Evolutionary conservation across 2,888 invertebrate genomes (phyloP), one percentile per base, ranked within the genome.

Genomic region (Luperina testacea): DNA sequence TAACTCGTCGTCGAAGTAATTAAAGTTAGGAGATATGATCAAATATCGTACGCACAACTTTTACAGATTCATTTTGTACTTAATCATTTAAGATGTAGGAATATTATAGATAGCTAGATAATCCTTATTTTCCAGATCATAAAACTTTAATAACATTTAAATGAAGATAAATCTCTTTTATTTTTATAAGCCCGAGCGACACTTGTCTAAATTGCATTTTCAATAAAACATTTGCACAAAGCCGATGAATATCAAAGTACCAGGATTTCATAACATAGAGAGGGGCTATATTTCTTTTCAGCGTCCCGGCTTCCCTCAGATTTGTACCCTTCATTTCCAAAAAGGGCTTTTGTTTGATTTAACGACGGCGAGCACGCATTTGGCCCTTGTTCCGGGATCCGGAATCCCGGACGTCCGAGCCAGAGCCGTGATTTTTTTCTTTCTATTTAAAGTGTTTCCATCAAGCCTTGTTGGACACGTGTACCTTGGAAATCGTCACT

Each of bases 271-370:
- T 81, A 87, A 80, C 67, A 79, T 38, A 64, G 70, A 81, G 72
- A 68, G 71, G 20, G 68, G 82, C 73, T 69, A 89, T 89, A 83
- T 83, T 79, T 82, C 82, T 79, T 89, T 79, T 80, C 81, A 65
- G 9, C 72, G 32, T 81, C 65, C 68, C 70, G 27, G 70, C 71
- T 82, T 76, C 68, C 67, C 75, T 63, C 79, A 82, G 73, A 88
- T 88, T 89, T 87, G 80, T 88, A 85, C 82, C 87, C 83, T 87
- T 88, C 80, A 82, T 88, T 88, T 77, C 78, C 68, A 85, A 89
- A 84, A 83, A 75, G 79, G 77, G 78, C 83, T 80, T 89, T 88
- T 89, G 85, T 89, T 89, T 89, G 85, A 89, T 89, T 89, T 88
- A 89, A 88, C 83, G 81, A 85, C 73, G 82, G 75, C 63, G 69